phyloP scores from a whole-genome alignment of 1,140 invertebrate genomes.

The Drosophila repleta region DNA sequence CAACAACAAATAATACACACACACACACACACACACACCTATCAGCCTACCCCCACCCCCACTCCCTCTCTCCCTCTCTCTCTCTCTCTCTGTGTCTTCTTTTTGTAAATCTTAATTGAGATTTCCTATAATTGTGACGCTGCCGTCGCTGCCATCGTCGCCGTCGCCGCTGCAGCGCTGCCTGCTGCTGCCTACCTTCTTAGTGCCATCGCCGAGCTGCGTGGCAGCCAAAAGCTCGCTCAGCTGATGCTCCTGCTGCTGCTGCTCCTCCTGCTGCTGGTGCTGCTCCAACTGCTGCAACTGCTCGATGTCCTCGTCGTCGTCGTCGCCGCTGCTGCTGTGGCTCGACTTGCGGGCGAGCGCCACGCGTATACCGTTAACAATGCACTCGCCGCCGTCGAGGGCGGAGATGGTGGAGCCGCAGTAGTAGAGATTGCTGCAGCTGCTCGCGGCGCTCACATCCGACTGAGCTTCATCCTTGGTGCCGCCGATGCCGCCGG shows the following conservation, averaged over 20 bases:
- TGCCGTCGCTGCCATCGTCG: constrained; percentile 31
- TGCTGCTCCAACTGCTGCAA: constrained; percentile 13
- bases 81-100: constrained; percentile 9
- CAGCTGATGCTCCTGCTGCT: constrained; percentile 48
- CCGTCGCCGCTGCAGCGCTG: constrained; percentile 14
- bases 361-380: constrained; percentile 81
- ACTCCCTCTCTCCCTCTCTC: not conserved
- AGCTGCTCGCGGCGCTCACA: constrained; percentile 87
- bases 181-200: constrained; percentile 67
- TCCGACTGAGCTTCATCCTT: constrained; percentile 84
- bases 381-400: constrained; percentile 85
- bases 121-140: constrained; percentile 74
- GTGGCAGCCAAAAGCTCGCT: constrained; percentile 69
- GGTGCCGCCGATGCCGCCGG: constrained; percentile 47
- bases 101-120: constrained; percentile 68
- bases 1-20: constrained; percentile 28
- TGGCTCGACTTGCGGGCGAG: constrained; percentile 86
- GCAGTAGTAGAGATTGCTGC: constrained; percentile 86
- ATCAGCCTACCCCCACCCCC: constrained; percentile 1
- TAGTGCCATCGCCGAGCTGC: constrained; percentile 61
- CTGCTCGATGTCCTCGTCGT: constrained; percentile 14
- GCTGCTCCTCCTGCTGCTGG: constrained; percentile 16
- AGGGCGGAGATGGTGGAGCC: constrained; percentile 85
- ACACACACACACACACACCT: constrained; percentile 36
- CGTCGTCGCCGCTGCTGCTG: constrained; percentile 87